Evolutionary conservation across 92 coral and sea anemone species (phyloP).

Genomic region (Phenganax marumi): DNA sequence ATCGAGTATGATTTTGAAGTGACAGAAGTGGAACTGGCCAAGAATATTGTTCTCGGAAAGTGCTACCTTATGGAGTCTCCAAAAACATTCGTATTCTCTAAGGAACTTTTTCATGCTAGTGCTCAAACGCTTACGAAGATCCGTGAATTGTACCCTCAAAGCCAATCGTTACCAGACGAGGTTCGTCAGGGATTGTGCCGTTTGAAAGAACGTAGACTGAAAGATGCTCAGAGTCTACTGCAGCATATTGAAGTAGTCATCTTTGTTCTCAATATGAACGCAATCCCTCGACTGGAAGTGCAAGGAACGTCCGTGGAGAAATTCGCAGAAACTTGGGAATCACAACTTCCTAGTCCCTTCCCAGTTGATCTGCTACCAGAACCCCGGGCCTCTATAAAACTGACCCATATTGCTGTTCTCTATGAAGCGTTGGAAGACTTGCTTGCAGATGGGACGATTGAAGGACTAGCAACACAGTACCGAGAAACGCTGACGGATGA

Average conservation of each 20-base stretch:
- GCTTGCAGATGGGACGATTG: conserved; percentile 30
- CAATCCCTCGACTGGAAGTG: conserved; percentile 5
- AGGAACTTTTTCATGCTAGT: conserved; percentile 87
- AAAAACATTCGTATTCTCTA: conserved; percentile 79
- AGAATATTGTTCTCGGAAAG: conserved; percentile 69
- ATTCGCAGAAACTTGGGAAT: conserved; percentile 15
- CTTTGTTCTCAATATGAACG: conserved; percentile 6
- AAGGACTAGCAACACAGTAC: conserved; percentile 27
- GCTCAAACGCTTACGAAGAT: conserved; percentile 73
- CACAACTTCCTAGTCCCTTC: conserved; percentile 41
- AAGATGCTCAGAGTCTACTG: conserved; percentile 67
- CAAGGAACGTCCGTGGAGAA: conserved; percentile 25
- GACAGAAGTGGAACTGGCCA: conserved; percentile 82
- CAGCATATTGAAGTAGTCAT: conserved; percentile 66
- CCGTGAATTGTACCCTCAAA: conserved; percentile 69
- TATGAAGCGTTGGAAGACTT: conserved; percentile 44
- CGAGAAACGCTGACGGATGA: conserved; percentile 14
- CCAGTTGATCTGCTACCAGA: conserved; percentile 41
- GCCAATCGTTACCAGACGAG: conserved; percentile 57
- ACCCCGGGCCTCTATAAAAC: conserved; percentile 26
- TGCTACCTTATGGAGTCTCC: conserved; percentile 66
- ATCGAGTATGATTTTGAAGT: conserved; percentile 70
- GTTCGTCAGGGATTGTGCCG: conserved; percentile 62
- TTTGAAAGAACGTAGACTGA: conserved; percentile 58
- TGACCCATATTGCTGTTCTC: conserved; percentile 41